Evolutionary conservation across 2,888 invertebrate species (phyloP).

Genomic region (Nomada hirtipes): DNA sequence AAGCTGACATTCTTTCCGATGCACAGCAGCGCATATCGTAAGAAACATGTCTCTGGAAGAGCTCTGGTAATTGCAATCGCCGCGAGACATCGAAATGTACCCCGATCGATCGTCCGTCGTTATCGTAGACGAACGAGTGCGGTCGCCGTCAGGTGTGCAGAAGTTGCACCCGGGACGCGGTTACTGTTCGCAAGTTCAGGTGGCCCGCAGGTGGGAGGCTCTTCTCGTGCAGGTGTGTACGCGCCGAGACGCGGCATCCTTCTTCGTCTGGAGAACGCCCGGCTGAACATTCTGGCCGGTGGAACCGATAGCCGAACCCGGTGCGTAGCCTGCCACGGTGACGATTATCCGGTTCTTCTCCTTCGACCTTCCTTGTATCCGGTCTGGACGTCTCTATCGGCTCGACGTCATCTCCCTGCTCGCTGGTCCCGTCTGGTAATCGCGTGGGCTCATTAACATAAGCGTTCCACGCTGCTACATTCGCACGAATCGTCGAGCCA

Average conservation of each 20-base stretch:
- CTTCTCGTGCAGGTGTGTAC: conserved; percentile 72
- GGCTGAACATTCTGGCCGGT: conserved; percentile 43
- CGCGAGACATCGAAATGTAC: neutral
- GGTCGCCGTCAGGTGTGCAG: conserved; percentile 59
- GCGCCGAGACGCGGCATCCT: conserved; percentile 72
- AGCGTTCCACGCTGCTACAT: conserved; percentile 72
- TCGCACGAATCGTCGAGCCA: conserved; percentile 61
- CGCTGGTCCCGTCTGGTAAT: conserved; percentile 70
- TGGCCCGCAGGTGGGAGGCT: conserved; percentile 79
- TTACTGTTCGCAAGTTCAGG: conserved; percentile 72
- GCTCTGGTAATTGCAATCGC: too few relatives aligned
- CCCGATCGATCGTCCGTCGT: conserved; percentile 37
- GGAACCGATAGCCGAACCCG: conserved; percentile 47
- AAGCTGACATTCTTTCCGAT: neutral
- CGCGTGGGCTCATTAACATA: conserved; percentile 70
- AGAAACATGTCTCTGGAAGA: too few relatives aligned
- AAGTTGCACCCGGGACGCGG: conserved; percentile 31
- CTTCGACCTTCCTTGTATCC: conserved; percentile 72
- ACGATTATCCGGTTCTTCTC: conserved; percentile 70
- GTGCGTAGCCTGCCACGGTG: conserved; percentile 44
- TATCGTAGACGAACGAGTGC: conserved; percentile 25
- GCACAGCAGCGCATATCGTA: too few relatives aligned
- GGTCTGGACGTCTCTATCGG: conserved; percentile 73
- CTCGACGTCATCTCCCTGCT: conserved; percentile 69
- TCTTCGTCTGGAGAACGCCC: conserved; percentile 46